These are phyloP conservation scores for Notarius lentiginosus DNA, from an alignment of 2,113 vertebrate species.

Conservation along the genomic window DNA sequence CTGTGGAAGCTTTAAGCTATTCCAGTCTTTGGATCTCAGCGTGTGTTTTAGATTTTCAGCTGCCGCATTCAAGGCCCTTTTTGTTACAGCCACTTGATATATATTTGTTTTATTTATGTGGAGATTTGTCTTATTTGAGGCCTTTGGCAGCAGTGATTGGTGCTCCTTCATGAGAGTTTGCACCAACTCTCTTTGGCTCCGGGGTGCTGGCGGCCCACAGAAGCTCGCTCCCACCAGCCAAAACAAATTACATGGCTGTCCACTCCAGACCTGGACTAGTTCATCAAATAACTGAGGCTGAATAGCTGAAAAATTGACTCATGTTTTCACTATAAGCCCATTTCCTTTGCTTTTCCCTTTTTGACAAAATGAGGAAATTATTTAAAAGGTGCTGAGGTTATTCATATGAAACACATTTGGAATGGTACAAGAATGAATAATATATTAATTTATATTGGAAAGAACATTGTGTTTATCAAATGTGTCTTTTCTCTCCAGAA, in stretches of 20 bases:
- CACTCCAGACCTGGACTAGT: conserved; percentile 28
- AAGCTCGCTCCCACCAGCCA: conserved; percentile 30
- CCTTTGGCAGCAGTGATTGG: neutral
- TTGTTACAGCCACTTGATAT: neutral
- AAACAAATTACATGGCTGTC: conserved; percentile 38
- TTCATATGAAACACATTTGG: conserved; percentile 6
- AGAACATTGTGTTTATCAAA: neutral
- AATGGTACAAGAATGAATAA: neutral
- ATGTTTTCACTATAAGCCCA: conserved; percentile 46
- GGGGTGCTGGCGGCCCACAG: conserved; percentile 12
- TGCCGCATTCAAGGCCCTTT: conserved; percentile 31
- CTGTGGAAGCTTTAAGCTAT: conserved; percentile 6
- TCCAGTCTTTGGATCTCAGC: neutral
- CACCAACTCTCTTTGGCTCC: neutral
- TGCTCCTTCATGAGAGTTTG: neutral
- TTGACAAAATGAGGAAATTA: conserved; percentile 42
- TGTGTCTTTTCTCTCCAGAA: too few relatives aligned
- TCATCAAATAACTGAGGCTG: conserved; percentile 37
- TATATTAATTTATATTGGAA: neutral
- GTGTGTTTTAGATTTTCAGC: conserved; percentile 43
- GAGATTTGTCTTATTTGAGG: conserved; percentile 40
- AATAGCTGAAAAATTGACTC: conserved; percentile 47
- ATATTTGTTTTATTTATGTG: neutral
- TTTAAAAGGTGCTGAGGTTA: conserved; percentile 36
- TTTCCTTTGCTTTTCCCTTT: conserved; percentile 33